Evolutionary conservation across 2,113 vertebrate species (phyloP).

Genomic region (Oryzias melastigma): DNA sequence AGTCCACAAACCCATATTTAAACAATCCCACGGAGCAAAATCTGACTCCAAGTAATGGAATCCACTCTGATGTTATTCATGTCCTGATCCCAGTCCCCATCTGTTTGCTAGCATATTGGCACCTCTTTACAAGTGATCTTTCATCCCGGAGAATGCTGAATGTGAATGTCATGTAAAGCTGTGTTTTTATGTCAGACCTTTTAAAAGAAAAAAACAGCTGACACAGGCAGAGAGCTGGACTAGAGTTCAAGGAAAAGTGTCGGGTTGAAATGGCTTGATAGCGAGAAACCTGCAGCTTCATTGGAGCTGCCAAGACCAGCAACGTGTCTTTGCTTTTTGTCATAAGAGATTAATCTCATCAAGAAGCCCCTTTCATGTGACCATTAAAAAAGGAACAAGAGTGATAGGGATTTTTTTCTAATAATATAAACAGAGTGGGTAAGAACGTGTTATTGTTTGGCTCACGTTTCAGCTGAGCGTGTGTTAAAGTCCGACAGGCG

Average conservation of each 20-base stretch:
- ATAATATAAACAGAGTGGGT: constrained; percentile 46
- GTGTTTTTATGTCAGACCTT: constrained; percentile 61
- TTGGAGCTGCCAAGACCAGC: constrained; percentile 73
- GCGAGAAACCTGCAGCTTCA: constrained; percentile 49
- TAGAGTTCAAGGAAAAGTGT: constrained; percentile 43
- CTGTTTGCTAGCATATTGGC: constrained; percentile 68
- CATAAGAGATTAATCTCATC: constrained; percentile 57
- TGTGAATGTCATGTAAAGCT: constrained; percentile 70
- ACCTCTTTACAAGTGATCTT: constrained; percentile 70
- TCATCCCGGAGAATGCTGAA: constrained; percentile 55
- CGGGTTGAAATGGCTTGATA: constrained; percentile 67
- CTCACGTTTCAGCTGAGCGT: constrained; percentile 37
- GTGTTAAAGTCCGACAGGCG: constrained; percentile 45
- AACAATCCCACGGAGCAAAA: constrained; percentile 53
- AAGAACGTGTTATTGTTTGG: constrained; percentile 53
- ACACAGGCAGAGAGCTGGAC: constrained; percentile 20
- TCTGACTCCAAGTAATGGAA: constrained; percentile 61
- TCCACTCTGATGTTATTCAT: constrained; percentile 58
- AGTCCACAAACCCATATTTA: constrained; percentile 61
- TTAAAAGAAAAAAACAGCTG: constrained; percentile 57
- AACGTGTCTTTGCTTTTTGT: constrained; percentile 58
- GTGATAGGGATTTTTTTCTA: constrained; percentile 47
- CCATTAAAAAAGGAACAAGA: constrained; percentile 22
- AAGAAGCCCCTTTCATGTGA: constrained; percentile 31
- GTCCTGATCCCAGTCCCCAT: constrained; percentile 37